phyloP scores from a whole-genome alignment of 2,113 vertebrate genomes.

The Gnathochromis pfefferi region DNA sequence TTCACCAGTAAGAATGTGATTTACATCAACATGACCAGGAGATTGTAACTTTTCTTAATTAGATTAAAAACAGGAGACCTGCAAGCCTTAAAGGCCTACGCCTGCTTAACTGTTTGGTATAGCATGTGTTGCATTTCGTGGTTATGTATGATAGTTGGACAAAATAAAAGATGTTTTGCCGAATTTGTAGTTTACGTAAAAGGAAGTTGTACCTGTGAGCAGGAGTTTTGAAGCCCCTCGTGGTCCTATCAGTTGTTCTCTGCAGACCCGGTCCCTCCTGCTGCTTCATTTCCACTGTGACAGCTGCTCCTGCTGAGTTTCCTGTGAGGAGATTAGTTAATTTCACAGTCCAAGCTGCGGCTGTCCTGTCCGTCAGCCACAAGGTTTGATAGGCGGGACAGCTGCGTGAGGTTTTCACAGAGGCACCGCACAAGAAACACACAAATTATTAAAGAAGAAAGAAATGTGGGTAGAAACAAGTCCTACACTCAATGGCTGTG shows the following conservation, averaged over 20 bases:
- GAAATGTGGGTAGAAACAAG: neutral
- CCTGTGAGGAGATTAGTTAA: slow-evolving; percentile 26
- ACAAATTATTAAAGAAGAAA: neutral
- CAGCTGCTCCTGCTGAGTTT: slow-evolving; percentile 36
- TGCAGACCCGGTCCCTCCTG: neutral
- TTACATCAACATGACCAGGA: neutral
- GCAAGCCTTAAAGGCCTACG: neutral
- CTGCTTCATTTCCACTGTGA: neutral
- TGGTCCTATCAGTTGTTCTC: neutral
- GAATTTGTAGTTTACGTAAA: neutral
- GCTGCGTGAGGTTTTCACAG: neutral
- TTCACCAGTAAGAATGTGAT: neutral
- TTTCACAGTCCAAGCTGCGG: slow-evolving; percentile 13
- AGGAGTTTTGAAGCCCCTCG: neutral
- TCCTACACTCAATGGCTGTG: neutral
- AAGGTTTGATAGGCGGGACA: slow-evolving; percentile 26
- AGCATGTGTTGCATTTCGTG: neutral
- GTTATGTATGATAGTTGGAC: neutral
- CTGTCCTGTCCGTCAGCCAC: neutral
- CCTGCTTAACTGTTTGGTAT: neutral
- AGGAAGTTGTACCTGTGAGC: neutral
- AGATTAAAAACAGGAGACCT: neutral
- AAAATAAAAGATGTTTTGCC: neutral
- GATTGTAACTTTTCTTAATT: neutral
- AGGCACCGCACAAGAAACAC: neutral